A percentile compares a stretch with the other conserved stretches of the same genome.
These are phyloP conservation scores for Crocuta crocuta DNA, from an alignment of 2,113 vertebrate genomes.

Conservation along the genomic window DNA sequence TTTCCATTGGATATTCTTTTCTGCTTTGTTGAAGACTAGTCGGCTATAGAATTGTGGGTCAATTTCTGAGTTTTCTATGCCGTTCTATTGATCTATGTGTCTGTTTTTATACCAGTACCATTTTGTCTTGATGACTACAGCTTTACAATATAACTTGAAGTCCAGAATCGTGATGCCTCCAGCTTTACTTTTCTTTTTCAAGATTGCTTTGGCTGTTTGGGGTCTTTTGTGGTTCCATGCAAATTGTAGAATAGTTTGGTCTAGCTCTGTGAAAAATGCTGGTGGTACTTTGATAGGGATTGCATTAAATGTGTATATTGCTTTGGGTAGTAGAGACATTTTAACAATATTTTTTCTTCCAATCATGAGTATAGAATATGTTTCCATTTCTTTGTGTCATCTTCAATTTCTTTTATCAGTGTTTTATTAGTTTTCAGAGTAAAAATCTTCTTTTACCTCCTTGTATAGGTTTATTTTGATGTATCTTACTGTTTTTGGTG, in stretches of 20 bases:
- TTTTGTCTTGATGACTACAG: neutral
- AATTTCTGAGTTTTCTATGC: neutral
- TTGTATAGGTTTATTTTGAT: neutral
- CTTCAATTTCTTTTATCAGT: neutral
- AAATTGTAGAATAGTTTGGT: neutral
- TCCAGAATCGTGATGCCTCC: neutral
- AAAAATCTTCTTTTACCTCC: neutral
- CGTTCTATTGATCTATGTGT: neutral
- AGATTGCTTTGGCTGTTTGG: neutral
- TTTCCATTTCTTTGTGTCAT: neutral
- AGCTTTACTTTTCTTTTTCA: neutral
- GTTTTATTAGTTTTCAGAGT: neutral
- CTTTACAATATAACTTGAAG: neutral
- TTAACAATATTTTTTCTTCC: neutral
- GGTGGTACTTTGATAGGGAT: neutral
- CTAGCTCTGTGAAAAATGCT: neutral
- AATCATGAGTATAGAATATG: neutral
- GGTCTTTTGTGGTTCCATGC: neutral
- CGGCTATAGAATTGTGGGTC: neutral
- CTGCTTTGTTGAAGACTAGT: neutral
- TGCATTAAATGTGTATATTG: neutral
- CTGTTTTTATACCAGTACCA: neutral
- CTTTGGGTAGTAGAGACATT: neutral
- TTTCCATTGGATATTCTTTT: neutral
- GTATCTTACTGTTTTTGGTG: neutral